Evolutionary conservation across 1,140 invertebrate genomes (phyloP).

Genomic region (Thereuonema tuberculata): DNA sequence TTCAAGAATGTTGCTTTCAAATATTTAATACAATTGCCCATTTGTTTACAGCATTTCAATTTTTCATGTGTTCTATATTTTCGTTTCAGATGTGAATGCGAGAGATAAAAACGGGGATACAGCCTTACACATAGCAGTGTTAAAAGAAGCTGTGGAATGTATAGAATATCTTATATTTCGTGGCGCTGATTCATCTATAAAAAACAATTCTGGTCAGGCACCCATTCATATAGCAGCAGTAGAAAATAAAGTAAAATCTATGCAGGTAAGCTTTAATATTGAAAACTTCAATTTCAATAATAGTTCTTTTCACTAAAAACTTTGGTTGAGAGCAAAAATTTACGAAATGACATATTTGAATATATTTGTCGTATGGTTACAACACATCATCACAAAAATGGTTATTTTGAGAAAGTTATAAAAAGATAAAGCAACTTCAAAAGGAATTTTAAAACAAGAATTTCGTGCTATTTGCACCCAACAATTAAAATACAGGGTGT

Average conservation of each 20-base stretch:
- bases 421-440: no score
- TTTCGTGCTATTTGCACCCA: no score
- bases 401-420: no score
- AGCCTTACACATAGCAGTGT: slow-evolving; percentile 17
- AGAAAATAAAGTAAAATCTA: slow-evolving; percentile 49
- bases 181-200: slow-evolving; percentile 23
- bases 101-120: slow-evolving; percentile 24
- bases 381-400: background rate
- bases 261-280: slow-evolving; percentile 35
- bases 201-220: slow-evolving; percentile 36
- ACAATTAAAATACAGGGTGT: no score
- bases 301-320: background rate
- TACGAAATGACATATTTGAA: no score
- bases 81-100: slow-evolving; percentile 20
- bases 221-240: slow-evolving; percentile 64
- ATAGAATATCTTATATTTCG: slow-evolving; percentile 9
- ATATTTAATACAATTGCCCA: no score
- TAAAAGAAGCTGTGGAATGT: background rate
- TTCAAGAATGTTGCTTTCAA: no score
- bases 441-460: no score
- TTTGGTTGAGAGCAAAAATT: no score
- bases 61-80: no score
- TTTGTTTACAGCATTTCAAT: no score
- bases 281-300: background rate
- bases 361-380: no score